A percentile compares a stretch with the other conserved stretches of the same genome.
phyloP scores from a whole-genome alignment of 1,140 invertebrate species.

The Carposina sasakii region DNA sequence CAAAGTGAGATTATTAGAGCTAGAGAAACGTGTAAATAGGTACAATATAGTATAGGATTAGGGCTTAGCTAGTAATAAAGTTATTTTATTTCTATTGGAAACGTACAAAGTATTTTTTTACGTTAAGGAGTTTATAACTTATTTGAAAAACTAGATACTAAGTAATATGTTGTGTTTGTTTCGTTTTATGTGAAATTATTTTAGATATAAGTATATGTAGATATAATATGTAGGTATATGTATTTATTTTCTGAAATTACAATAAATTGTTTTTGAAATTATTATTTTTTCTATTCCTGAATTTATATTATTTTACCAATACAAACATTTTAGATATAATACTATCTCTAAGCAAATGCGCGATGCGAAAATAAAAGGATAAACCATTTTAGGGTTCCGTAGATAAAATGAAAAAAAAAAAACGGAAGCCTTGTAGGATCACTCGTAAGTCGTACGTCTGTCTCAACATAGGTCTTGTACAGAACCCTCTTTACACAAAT shows the following conservation, averaged over 20 bases:
- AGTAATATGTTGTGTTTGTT: constrained; percentile 60
- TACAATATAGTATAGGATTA: not conserved
- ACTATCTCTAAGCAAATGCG: no score
- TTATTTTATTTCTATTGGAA: constrained; percentile 29
- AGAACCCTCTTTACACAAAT: no score
- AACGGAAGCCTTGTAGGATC: no score
- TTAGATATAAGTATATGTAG: constrained; percentile 51
- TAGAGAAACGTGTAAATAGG: constrained; percentile 42
- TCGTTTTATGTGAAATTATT: constrained; percentile 55
- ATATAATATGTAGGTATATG: no score
- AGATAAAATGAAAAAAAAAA: no score
- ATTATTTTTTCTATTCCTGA: constrained; percentile 24
- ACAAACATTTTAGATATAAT: no score
- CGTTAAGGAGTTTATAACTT: constrained; percentile 51
- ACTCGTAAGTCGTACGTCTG: no score
- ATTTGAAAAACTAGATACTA: constrained; percentile 37
- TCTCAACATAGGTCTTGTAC: no score
- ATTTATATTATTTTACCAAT: no score
- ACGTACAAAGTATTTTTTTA: constrained; percentile 68
- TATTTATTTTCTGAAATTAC: constrained; percentile 61
- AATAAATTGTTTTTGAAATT: constrained; percentile 61
- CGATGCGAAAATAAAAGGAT: no score
- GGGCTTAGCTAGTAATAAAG: no score
- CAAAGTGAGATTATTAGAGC: constrained; percentile 73
- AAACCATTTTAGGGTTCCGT: no score